Evolutionary conservation across 2,113 vertebrate genomes (phyloP), one percentile per base, ranked within the genome.

Genomic region (Archilochus colubris): DNA sequence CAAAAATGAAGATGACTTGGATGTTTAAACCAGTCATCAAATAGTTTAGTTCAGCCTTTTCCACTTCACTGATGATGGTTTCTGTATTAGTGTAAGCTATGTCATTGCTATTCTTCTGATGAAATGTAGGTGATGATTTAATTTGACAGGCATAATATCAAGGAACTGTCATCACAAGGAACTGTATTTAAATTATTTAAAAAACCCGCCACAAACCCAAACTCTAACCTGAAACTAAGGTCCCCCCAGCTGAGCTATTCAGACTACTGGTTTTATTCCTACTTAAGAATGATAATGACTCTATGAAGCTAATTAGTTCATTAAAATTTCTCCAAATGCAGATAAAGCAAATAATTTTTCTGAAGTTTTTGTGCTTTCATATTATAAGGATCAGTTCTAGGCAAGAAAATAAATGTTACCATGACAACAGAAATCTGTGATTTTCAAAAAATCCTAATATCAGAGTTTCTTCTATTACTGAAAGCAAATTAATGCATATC

Each of bases 1-100:
- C 36, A 73, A 93, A 93, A 95, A 78, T 61, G 30, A 88, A 64
- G 75, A 91, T 61, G 44, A 66, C 61, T 51, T 61, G 72, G 46
- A 61, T 78, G 53, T 70, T 94, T 94, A 83, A 83, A 64, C 21
- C 9, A 58, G 75, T 83, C 33, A 40, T 85, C 74, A 68, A 14
- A 76, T 46, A 59, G 57, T 68, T 80, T 83, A 64, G 69, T 75
- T 88, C 44, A 72, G 44, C 27, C 36, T 88, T 40, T 40, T 77
- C 24, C 46, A 19, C 33, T 36, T 64, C 74, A 50, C 21, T 58
- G 83, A 9, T 54, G 61, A 53, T 16, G 40, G 14, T 14, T 79
- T 88, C 77, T 63, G 9, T 58, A 9, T 80, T 88, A 48, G 18
- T 14, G 57, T 89, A 85, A 78, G 21, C 9, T 66, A 17, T 57